A percentile compares a stretch with the other conserved stretches of the same genome.
These are phyloP conservation scores for Rhinoptilus africanus DNA, from an alignment of 2,113 vertebrate species.

Conservation along the genomic window DNA sequence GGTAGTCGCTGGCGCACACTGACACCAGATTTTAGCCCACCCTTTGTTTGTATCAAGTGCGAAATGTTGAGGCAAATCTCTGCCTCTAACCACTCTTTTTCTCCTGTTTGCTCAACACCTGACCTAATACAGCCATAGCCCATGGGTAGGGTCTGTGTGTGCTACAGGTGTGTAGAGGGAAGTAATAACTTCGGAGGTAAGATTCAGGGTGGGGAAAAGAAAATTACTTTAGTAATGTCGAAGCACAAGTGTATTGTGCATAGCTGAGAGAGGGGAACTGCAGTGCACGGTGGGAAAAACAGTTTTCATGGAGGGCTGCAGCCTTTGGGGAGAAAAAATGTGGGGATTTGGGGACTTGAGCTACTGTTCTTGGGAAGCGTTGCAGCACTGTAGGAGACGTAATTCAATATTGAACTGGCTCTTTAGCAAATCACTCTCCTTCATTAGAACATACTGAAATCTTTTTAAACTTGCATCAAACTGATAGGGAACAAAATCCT, in stretches of 20 bases:
- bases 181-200: neutral
- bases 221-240: neutral
- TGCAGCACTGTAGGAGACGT: neutral
- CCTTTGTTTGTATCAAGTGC: rapidly evolving
- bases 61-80: neutral
- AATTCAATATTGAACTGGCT: neutral
- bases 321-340: neutral
- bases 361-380: neutral
- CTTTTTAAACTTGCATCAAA: neutral
- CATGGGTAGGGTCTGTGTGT: neutral
- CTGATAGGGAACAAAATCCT: neutral
- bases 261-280: neutral
- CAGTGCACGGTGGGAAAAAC: neutral
- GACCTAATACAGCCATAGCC: neutral
- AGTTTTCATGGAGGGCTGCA: neutral
- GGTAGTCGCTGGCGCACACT: no score
- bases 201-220: neutral
- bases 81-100: neutral
- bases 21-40: neutral
- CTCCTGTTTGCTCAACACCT: neutral
- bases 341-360: neutral
- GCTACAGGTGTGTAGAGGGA: neutral
- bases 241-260: neutral
- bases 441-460: neutral
- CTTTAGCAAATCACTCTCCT: neutral